phyloP scores from a whole-genome alignment of 2,113 vertebrate genomes.

The Megaceryle maxima region DNA sequence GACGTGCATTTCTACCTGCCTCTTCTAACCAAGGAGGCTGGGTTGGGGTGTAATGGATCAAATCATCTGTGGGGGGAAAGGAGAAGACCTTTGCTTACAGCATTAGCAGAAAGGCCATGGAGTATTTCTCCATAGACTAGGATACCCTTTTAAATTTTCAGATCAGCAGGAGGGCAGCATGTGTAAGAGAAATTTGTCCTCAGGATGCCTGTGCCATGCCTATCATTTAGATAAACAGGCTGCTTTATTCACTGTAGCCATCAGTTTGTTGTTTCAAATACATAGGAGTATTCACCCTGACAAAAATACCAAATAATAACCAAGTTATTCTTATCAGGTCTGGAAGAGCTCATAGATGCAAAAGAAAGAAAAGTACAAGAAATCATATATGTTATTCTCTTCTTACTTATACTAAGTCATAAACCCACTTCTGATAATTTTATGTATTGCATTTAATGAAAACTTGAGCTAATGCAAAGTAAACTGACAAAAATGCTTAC shows the following conservation, averaged over 20 bases:
- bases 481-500: neutral
- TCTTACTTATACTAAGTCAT: neutral
- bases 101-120: neutral
- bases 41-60: neutral
- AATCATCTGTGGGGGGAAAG: neutral
- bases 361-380: neutral
- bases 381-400: neutral
- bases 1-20: accelerated
- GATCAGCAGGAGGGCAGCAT: neutral
- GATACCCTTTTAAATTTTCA: neutral
- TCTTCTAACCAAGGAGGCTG: neutral
- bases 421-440: neutral
- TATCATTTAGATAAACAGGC: neutral
- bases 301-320: neutral
- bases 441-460: neutral
- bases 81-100: neutral
- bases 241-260: neutral
- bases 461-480: neutral
- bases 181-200: neutral
- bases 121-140: neutral
- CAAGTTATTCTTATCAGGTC: neutral
- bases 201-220: neutral
- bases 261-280: neutral
- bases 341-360: neutral
- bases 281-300: neutral